Evolutionary conservation across 2,797 vertebrate genomes (phyloP).

Genomic region (Scleropages formosus): DNA sequence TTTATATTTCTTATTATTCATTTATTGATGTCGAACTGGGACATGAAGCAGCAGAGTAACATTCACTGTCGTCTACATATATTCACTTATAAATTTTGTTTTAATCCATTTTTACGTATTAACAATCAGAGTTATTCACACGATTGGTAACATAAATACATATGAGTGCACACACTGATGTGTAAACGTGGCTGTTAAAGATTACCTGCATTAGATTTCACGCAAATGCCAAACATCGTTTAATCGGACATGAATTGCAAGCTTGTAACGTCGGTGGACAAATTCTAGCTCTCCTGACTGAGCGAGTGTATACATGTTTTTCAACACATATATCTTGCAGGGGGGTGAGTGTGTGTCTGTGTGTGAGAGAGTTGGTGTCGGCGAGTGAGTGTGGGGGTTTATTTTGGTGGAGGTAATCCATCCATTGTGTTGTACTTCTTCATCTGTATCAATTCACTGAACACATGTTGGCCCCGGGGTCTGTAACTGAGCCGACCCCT

Average conservation of each 20-base stretch:
- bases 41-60: neutral
- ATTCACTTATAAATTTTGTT: neutral
- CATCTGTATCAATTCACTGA: constrained; percentile 80
- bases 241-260: constrained; percentile 9
- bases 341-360: constrained; percentile 44
- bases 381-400: constrained; percentile 48
- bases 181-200: constrained; percentile 17
- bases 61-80: neutral
- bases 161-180: constrained; percentile 13
- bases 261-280: constrained; percentile 2
- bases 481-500: constrained; percentile 77
- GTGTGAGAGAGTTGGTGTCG: constrained; percentile 51
- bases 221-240: neutral
- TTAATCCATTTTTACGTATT: constrained; percentile 18
- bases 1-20: neutral
- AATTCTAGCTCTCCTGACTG: neutral
- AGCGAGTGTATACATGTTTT: constrained; percentile 24
- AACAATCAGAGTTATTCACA: neutral
- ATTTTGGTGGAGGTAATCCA: constrained; percentile 72
- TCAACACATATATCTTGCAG: constrained; percentile 40
- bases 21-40: neutral
- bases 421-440: constrained; percentile 75
- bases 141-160: too few species aligned
- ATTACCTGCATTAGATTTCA: constrained; percentile 20
- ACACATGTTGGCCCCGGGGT: constrained; percentile 71